Base-by-base conservation (phyloP, 2,888 invertebrate species). In the Anthophora plumipes region DNA sequence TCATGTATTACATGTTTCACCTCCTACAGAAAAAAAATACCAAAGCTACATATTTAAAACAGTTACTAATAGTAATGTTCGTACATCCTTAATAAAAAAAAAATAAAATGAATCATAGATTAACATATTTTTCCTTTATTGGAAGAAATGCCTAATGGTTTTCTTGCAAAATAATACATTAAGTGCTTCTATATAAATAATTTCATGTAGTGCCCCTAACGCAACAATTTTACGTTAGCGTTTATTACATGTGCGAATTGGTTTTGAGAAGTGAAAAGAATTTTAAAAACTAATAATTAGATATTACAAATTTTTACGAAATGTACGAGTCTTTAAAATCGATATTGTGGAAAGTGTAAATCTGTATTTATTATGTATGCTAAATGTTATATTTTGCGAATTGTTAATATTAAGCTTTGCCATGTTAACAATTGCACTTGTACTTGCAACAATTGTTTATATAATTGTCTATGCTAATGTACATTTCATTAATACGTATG, bases 41-140 rank as follows among this genome's bases (percentile, higher is more conserved):
- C n/a, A 54, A 20, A 41, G 25, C 1, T 67, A 22, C 1, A 39
- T 52, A 55, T 22, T 22, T 39, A 31, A 20, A 50, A 43, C 63
- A 8, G 17, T 64, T 41, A 8, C 52, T 52, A 52, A n/a, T 63
- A 63, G 59, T 67, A 22, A 63, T 46, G 11, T 69, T 54, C 59
- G 39, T 78, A 77, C 43, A 77, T 78, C 43, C 64, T 63, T 37
- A 25, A 75, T 63, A 46, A 46, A 14, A 3, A 3, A 61, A 4
- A 11, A 25, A 9, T 17, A 25, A 77, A 37, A 20, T 41, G 60
- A 66, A n/a, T 39, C 50, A 17, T 41, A 17, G 25, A 67, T 22
- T 52, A 31, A 37, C 55, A 31, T 22, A 50, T 52, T n/a, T 11
- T 7, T 12, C 31, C 41, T 55, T 12, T n/a, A 67, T 46, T 20